Evolutionary conservation across 2,797 vertebrate genomes (phyloP).

Genomic region (Micropoecilia bifurca): DNA sequence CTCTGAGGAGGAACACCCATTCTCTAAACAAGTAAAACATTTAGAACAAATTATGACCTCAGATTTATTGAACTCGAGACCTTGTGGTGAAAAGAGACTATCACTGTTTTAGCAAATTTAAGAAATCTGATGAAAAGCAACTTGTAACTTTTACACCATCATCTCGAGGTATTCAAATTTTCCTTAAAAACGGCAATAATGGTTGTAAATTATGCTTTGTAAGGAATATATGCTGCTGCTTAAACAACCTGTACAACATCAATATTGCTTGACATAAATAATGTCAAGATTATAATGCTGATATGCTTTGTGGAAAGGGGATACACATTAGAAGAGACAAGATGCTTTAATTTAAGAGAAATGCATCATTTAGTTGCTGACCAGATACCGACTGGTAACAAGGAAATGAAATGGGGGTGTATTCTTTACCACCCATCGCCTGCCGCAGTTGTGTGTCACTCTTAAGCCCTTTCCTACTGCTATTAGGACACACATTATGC

Average conservation of each 20-base stretch:
- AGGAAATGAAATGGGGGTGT: background rate
- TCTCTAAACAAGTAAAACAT: conserved; percentile 12
- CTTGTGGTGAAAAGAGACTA: background rate
- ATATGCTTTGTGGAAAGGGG: background rate
- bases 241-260: background rate
- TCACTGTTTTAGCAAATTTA: background rate
- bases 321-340: background rate
- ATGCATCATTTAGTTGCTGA: background rate
- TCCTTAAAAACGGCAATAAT: background rate
- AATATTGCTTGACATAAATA: background rate
- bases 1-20: background rate
- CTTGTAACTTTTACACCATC: background rate
- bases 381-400: background rate
- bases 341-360: background rate
- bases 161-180: background rate
- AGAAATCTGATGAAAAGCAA: background rate
- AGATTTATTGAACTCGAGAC: background rate
- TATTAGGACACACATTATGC: background rate
- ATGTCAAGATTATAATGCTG: background rate
- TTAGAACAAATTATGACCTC: background rate
- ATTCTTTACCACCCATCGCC: background rate
- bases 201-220: background rate
- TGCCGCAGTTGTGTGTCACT: background rate
- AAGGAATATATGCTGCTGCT: background rate
- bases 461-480: background rate